Evolutionary conservation across 1,140 invertebrate species (phyloP).

Genomic region (Penaeus japonicus): DNA sequence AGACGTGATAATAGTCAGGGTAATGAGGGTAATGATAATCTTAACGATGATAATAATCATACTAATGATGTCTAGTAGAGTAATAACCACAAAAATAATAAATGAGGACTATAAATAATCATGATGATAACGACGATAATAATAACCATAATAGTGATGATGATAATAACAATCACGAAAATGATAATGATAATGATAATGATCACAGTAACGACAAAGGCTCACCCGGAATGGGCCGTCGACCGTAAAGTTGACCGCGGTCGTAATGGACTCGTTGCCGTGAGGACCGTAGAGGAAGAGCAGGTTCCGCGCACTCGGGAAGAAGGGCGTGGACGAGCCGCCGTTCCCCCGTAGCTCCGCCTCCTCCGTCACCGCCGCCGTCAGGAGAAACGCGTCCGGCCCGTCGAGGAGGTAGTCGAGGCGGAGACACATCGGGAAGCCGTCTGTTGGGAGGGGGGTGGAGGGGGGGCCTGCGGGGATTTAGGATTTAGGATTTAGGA

Average conservation of each 20-base stretch:
- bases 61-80: no score
- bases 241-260: conserved; percentile 42
- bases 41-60: no score
- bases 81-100: no score
- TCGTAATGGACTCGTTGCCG: conserved; percentile 34
- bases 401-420: conserved; percentile 38
- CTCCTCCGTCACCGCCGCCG: conserved; percentile 8
- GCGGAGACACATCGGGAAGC: conserved; percentile 15
- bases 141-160: no score
- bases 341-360: background rate
- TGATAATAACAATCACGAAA: no score
- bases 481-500: no score
- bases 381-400: conserved; percentile 40
- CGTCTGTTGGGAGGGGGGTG: background rate
- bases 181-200: background rate
- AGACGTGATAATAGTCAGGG: background rate
- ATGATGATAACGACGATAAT: no score
- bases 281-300: conserved; percentile 32
- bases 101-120: no score
- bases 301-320: background rate
- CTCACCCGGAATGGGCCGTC: background rate
- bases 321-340: background rate
- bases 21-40: no score
- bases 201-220: background rate
- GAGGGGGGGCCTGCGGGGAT: background rate